Evolutionary conservation across 2,797 vertebrate species (phyloP).

Genomic region (Silurus aristotelis): DNA sequence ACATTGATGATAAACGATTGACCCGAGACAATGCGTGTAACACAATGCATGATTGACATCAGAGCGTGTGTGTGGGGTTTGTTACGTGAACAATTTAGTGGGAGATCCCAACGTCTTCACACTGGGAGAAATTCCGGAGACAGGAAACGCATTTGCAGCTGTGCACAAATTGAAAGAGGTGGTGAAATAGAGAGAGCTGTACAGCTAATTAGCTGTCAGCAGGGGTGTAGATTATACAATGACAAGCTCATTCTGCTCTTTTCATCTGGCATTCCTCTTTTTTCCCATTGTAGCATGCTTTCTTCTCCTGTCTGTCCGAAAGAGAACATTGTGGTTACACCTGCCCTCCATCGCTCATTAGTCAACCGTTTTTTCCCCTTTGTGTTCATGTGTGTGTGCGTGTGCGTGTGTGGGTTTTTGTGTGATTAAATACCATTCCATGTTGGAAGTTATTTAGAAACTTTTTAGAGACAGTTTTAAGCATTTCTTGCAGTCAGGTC

Average conservation of each 20-base stretch:
- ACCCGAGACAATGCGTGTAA: background rate
- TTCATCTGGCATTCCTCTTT: conserved; percentile 50
- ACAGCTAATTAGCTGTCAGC: conserved; percentile 71
- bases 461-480: background rate
- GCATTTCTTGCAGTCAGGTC: background rate
- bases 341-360: conserved; percentile 33
- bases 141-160: conserved; percentile 40
- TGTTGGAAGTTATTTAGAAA: background rate
- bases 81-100: background rate
- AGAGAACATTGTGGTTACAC: conserved; percentile 23
- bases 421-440: background rate
- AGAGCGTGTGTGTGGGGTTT: conserved; percentile 12
- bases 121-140: conserved; percentile 15
- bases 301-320: conserved; percentile 17
- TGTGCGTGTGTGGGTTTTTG: background rate
- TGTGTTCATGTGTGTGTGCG: background rate
- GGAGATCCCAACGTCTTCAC: background rate
- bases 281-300: background rate
- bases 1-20: conserved; percentile 9
- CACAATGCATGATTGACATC: conserved; percentile 33
- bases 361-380: background rate
- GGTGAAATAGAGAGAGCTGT: conserved; percentile 56
- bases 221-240: conserved; percentile 56
- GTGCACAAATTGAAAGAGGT: conserved; percentile 51
- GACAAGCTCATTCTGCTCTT: conserved; percentile 46